phyloP scores from a whole-genome alignment of 1,140 invertebrate species.

The Caenorhabditis briggsae region DNA sequence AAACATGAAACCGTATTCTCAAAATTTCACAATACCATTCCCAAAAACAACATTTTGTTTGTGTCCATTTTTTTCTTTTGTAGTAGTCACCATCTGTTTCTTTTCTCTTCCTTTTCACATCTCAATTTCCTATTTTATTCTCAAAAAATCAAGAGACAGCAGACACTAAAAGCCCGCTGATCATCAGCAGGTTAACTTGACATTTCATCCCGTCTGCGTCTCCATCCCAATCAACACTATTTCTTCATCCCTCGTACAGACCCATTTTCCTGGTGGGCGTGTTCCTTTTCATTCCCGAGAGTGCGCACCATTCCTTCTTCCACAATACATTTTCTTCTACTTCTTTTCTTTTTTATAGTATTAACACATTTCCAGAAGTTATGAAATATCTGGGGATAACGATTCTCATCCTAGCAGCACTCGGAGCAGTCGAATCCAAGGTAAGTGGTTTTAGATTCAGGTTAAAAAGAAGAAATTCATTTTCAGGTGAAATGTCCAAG shows the following conservation, averaged over 20 bases:
- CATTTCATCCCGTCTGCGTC: slow-evolving; percentile 34
- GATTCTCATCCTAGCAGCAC: neutral
- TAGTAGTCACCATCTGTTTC: neutral
- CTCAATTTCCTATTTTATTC: neutral
- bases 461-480: neutral
- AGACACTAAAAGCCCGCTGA: slow-evolving; percentile 46
- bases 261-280: slow-evolving; percentile 15
- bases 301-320: slow-evolving; percentile 7
- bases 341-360: slow-evolving; percentile 1
- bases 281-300: slow-evolving; percentile 16
- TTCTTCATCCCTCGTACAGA: neutral
- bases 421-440: neutral
- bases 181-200: slow-evolving; percentile 51
- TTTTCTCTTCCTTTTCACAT: neutral
- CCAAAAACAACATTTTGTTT: neutral
- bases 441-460: neutral
- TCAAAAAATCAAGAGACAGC: neutral
- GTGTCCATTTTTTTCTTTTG: neutral
- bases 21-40: neutral
- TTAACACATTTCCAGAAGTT: neutral
- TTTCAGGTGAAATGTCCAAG: slow-evolving; percentile 64
- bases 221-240: neutral
- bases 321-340: slow-evolving; percentile 1
- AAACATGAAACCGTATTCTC: no score
- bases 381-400: slow-evolving; percentile 34